Conservation (phyloP, 2,797 vertebrate genomes). For the Paramormyrops hopkinsi region DNA sequence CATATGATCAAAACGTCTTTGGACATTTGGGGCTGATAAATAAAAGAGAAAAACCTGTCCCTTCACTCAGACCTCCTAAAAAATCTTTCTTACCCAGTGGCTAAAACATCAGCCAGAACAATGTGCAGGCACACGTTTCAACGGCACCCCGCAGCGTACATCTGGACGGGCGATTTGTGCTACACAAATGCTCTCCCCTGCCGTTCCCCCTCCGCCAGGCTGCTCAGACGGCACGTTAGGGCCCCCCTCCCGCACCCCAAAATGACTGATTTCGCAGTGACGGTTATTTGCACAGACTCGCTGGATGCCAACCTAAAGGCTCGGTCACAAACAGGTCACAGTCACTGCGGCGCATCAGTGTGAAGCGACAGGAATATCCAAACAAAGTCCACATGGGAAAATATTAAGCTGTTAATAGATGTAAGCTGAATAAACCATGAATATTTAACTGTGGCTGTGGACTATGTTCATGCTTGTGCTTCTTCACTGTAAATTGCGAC, state of each 20-base stretch:
- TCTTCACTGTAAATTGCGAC: neutral
- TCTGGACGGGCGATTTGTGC: slow-evolving; percentile 1
- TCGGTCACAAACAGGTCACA: neutral
- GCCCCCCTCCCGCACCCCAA: neutral
- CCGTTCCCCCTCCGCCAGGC: neutral
- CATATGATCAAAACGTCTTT: neutral
- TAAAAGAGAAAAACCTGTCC: neutral
- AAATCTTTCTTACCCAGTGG: slow-evolving; percentile 2
- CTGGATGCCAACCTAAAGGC: neutral
- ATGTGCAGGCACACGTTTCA: neutral
- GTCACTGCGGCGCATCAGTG: neutral
- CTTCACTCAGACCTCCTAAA: neutral
- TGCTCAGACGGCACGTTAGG: neutral
- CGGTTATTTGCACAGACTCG: neutral
- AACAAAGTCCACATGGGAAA: neutral
- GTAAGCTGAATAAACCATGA: neutral
- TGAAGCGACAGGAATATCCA: neutral
- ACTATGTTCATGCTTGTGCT: neutral
- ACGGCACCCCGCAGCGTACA: neutral
- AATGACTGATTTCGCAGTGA: neutral
- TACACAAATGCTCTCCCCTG: neutral
- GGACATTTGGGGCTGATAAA: neutral
- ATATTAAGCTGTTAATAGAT: neutral
- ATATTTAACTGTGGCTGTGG: neutral
- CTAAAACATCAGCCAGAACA: neutral